Evolutionary conservation across 2,888 invertebrate genomes (phyloP), one percentile per base, ranked within the genome.

Genomic region (Aspidiotus rigidus): DNA sequence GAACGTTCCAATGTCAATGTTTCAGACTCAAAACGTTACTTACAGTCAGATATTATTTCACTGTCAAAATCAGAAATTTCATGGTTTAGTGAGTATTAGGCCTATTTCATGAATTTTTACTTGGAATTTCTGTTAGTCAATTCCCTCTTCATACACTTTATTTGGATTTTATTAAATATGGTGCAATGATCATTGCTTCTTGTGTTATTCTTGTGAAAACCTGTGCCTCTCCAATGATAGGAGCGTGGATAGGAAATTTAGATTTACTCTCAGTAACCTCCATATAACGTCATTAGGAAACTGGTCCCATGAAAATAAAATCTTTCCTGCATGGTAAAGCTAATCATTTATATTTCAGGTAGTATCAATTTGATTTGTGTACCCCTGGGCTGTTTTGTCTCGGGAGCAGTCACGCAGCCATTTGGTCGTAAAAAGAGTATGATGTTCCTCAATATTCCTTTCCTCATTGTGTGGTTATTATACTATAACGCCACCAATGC

Each of bases 341-440:
- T 28, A 28, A 3, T 5, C 1, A 28, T 28, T 28, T 28, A 3
- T 17, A 69, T 75, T 79, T 8, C 77, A 89, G 90, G 90, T 79
- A 90, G 90, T 16, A 84, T 90, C 64, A 89, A 88, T 76, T 79
- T 89, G 72, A 88, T 90, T 73, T 84, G 87, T 73, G 90, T 91
- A 15, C 90, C 91, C 0, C 72, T 90, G 66, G 91, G 91, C 2
- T 89, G 90, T 74, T 79, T 89, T 8, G 77, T 87, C 62, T 90
- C 90, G 0, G 90, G 90, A 0, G 77, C 83, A 7, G 78, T 88
- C 10, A 88, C 89, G 0, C 83, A 88, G 66, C 84, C 85, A 0
- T 76, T 89, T 62, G 90, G 90, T 0, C 82, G 90, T 63, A 83
- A 85, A 71, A 81, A 83, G 72, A 84, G 89, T 7, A 91, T 91